Base-by-base conservation (phyloP, 2,113 vertebrate genomes). In the Psephotus haematonotus region DNA sequence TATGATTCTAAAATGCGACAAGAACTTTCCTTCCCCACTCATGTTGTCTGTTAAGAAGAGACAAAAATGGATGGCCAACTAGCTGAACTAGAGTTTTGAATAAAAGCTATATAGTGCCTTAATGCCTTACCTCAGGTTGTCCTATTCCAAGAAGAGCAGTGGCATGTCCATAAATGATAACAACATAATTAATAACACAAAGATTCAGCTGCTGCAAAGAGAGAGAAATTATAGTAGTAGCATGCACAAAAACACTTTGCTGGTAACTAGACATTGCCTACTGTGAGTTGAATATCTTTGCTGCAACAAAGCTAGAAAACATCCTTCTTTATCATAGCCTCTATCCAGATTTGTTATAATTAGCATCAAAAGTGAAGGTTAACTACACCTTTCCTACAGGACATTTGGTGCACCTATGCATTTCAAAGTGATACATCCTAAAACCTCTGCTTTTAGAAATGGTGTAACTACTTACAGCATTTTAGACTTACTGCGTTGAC, bases 81-180 rank as follows among this genome's bases (percentile, higher is more conserved):
- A 22, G 19, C 28, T 28, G 16, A 64, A 47, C 22, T 6, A 13
- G 9, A 53, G 49, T 39, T 55, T n/a, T 43, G 10, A 62, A 72
- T 53, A 67, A 82, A 86, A 68, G 8, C 7, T 69, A 31, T 8
- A 39, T 4, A 77, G 41, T 9, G 10, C 39, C 24, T 87, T 80
- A 17, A 33, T 39, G 4, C 68, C 82, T 96, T 98, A 99, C 99
- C 99, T 99, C 98, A n/a, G 98, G 97, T 9, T 98, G 98, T 50
- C 99, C 99, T 22, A 99, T 98, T 74, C 99, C 98, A 64, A 98
- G 98, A 22, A 99, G 98, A 20, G 99, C 98, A 68, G 92, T 96
- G 3, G 98, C 99, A 24, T 98, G 98, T 63, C 99, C 99, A 59
- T 98, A 99, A 18, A 98, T 92, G 14, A 99, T 82, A 88, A 99